A percentile compares a stretch with the other conserved stretches of the same genome.
These are phyloP conservation scores for Opisthograptis luteolata DNA, from an alignment of 2,888 invertebrate genomes.

Conservation along the genomic window DNA sequence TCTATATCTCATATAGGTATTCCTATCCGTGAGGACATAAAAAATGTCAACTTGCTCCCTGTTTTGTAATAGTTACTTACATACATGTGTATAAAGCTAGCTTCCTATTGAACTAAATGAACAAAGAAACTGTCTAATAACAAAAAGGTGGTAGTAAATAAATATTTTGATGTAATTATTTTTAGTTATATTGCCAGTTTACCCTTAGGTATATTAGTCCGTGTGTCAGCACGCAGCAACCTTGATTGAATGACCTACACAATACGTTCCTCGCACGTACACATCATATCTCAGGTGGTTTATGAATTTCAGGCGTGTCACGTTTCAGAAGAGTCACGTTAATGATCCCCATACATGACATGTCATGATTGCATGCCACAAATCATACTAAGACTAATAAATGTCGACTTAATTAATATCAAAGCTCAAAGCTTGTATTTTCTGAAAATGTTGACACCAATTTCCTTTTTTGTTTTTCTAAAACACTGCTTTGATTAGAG, in stretches of 20 bases:
- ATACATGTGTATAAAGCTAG: too few species aligned
- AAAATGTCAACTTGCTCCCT: too few species aligned
- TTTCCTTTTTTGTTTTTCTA: constrained; percentile 14
- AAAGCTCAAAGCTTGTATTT: constrained; percentile 9
- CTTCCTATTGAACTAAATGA: too few species aligned
- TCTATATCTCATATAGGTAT: too few species aligned
- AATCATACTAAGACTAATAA: constrained; percentile 13
- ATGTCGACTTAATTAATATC: constrained; percentile 12
- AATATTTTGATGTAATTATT: too few species aligned
- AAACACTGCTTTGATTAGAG: constrained; percentile 6
- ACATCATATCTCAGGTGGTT: constrained; percentile 3
- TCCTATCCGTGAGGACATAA: too few species aligned
- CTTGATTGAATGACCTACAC: constrained; percentile 1
- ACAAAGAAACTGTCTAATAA: too few species aligned
- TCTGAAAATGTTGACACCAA: constrained; percentile 8
- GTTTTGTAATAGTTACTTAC: too few species aligned
- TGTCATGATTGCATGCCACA: constrained; percentile 7
- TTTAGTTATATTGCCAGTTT: too few species aligned
- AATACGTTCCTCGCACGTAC: constrained; percentile 6
- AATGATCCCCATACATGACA: constrained; percentile 8
- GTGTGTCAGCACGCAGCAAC: neutral
- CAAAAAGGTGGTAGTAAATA: too few species aligned
- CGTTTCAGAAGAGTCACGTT: neutral
- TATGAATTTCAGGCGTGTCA: constrained; percentile 10
- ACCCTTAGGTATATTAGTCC: too few species aligned